Evolutionary conservation across 2,888 invertebrate species (phyloP).

Genomic region (Ecliptopera silaceata): DNA sequence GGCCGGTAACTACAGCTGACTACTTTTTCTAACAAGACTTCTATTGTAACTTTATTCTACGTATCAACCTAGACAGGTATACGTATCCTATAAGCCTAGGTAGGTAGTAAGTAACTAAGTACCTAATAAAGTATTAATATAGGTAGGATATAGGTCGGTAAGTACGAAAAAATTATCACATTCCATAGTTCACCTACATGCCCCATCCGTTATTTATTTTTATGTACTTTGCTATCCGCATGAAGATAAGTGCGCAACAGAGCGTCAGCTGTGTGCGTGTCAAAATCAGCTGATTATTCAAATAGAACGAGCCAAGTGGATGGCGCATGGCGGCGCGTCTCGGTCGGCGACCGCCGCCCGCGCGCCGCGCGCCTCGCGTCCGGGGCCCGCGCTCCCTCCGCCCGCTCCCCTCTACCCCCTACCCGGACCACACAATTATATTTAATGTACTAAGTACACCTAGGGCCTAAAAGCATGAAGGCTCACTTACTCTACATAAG

Average conservation of each 20-base stretch:
- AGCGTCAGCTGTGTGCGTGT: constrained; percentile 81
- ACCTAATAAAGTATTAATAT: no score
- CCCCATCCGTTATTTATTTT: constrained; percentile 5
- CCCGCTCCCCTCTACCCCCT: constrained; percentile 18
- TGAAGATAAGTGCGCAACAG: constrained; percentile 71
- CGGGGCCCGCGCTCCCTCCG: constrained; percentile 25
- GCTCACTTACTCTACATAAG: neutral
- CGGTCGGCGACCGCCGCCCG: constrained; percentile 40
- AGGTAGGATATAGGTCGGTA: neutral
- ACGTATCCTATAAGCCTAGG: neutral
- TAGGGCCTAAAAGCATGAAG: neutral
- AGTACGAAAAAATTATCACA: neutral
- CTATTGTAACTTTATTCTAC: neutral
- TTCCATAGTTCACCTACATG: constrained; percentile 12
- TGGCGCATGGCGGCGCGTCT: constrained; percentile 51
- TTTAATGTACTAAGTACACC: neutral
- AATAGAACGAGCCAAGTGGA: constrained; percentile 75
- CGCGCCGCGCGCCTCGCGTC: constrained; percentile 54
- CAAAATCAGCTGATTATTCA: constrained; percentile 84
- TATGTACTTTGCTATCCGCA: constrained; percentile 38
- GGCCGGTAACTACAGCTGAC: constrained; percentile 52
- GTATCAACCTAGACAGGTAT: neutral
- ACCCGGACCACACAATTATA: constrained; percentile 28
- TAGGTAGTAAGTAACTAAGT: neutral
- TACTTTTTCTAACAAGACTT: constrained; percentile 31